Evolutionary conservation across 1,140 invertebrate species (phyloP), one percentile per base, ranked within the genome.

Genomic region (Holcopasites calliopsidis): DNA sequence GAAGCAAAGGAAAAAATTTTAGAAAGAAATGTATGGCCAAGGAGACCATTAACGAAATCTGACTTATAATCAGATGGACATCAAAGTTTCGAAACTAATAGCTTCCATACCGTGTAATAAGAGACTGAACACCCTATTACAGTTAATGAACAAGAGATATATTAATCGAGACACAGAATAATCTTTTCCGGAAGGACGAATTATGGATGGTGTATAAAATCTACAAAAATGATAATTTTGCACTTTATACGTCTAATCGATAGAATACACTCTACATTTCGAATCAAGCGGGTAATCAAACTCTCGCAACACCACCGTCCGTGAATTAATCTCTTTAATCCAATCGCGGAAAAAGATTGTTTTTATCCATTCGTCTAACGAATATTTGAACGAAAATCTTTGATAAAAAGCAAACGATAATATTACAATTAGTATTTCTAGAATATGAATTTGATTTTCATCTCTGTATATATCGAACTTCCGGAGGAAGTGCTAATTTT

Each of bases 1-100:
- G 89, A 92, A 40, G 91, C 93, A 26, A 93, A 93, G n/a, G 89
- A 90, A n/a, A 89, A 89, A 42, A 86, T 95, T 21, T 92, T 94
- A 61, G 85, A 89, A 13, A 91, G 87, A 65, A 90, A 87, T 77
- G 88, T 88, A 13, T 95, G 94, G 94, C 93, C 93, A 8, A 89
- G 89, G 71, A 90, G 94, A 82, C 94, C 94, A 11, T 84, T 92
- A 21, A 61, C 42, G 1, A 88, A 88, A 54, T 44, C 73, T 18
- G 87, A 87, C 31, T 80, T 88, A 52, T 89, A 88, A 79, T 65
- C 23, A 42, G 23, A 61, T 52, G 0, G 52, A 35, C 1, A 35
- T 54, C 58, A 6, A 71, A 7, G 54, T 40, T 7, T n/a, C 68
- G 28, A 18, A 60, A n/a, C 13, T 16, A 78, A 33, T 78, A 49